Evolutionary conservation across 2,888 invertebrate species (phyloP).

Genomic region (Cosmopolites sordidus): DNA sequence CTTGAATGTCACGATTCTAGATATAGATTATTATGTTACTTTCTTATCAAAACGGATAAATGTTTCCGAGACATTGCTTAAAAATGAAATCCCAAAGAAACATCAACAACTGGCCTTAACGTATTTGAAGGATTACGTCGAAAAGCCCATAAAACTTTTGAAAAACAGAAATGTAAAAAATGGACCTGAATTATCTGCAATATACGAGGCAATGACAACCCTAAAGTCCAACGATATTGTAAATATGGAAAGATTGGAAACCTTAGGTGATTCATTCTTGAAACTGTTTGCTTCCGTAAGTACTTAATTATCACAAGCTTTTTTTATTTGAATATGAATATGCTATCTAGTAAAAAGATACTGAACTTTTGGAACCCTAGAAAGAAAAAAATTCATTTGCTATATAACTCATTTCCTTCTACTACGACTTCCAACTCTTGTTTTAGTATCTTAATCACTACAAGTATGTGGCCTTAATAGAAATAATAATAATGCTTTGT

Average conservation of each 20-base stretch:
- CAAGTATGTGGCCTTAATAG: too few relatives aligned
- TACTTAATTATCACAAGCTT: too few relatives aligned
- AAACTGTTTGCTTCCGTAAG: slow-evolving; percentile 66
- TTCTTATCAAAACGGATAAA: slow-evolving; percentile 50
- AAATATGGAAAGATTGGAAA: slow-evolving; percentile 78
- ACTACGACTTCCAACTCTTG: too few relatives aligned
- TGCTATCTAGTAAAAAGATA: too few relatives aligned
- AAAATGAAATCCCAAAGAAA: slow-evolving; percentile 23
- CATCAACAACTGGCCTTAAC: slow-evolving; percentile 35
- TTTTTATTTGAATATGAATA: too few relatives aligned
- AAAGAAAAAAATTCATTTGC: too few relatives aligned
- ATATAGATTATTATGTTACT: slow-evolving; percentile 65
- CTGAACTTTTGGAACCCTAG: too few relatives aligned
- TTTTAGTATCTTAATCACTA: too few relatives aligned
- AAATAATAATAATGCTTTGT: too few relatives aligned
- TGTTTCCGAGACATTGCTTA: slow-evolving; percentile 23
- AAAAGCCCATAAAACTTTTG: slow-evolving; percentile 27
- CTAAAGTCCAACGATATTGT: slow-evolving; percentile 70
- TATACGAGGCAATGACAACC: slow-evolving; percentile 64
- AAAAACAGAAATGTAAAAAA: slow-evolving; percentile 16
- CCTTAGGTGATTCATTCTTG: slow-evolving; percentile 84
- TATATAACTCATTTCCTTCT: too few relatives aligned
- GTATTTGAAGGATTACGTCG: slow-evolving; percentile 35
- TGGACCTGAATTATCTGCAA: slow-evolving; percentile 53
- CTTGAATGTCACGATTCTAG: slow-evolving; percentile 58